Evolutionary conservation across 2,888 invertebrate species (phyloP).

Genomic region (Minunthozetes semirufus): DNA sequence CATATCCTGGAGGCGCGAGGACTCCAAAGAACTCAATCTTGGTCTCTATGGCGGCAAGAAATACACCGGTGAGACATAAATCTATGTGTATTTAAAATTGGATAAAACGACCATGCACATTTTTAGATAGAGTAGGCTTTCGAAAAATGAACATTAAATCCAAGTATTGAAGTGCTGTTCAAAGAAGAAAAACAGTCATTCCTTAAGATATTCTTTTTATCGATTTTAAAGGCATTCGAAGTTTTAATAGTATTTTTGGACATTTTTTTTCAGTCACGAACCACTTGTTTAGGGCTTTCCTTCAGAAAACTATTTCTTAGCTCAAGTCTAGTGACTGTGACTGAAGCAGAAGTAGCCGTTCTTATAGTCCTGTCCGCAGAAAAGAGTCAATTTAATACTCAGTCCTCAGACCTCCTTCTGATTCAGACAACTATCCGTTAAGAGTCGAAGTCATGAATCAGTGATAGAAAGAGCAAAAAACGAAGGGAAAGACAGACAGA

Average conservation of each 20-base stretch:
- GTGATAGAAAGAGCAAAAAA: background rate
- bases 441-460: constrained; percentile 14
- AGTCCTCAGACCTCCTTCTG: background rate
- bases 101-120: no score
- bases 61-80: constrained; percentile 39
- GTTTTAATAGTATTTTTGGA: background rate
- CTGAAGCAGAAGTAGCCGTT: background rate
- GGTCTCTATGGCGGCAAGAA: constrained; percentile 51
- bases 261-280: background rate
- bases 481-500: background rate
- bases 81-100: no score
- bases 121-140: no score
- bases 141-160: no score
- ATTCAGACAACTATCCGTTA: background rate
- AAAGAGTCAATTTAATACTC: background rate
- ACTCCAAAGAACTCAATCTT: constrained; percentile 75
- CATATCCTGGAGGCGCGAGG: constrained; percentile 88
- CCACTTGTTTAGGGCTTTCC: constrained; percentile 8
- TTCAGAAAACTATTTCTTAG: background rate
- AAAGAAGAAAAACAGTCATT: no score
- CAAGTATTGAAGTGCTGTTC: no score
- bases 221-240: background rate
- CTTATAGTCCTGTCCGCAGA: background rate
- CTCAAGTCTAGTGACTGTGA: background rate
- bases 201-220: background rate